phyloP scores from a whole-genome alignment of 2,113 vertebrate species.

The Sander vitreus region DNA sequence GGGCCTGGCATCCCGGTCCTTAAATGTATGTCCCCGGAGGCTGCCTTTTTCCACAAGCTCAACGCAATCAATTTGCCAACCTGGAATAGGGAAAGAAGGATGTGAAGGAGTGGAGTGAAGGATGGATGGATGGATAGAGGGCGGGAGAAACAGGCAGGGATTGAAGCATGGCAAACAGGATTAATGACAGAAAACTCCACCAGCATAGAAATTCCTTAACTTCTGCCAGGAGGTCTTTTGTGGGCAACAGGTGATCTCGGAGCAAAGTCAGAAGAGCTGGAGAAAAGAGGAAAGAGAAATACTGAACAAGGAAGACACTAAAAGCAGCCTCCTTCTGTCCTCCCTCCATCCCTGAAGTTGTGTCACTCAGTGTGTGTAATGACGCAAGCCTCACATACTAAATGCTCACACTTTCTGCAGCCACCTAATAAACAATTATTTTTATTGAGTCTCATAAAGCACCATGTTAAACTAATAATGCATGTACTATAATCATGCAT shows the following conservation, averaged over 20 bases:
- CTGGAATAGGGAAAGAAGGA: slow-evolving; percentile 32
- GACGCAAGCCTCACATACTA: not conserved
- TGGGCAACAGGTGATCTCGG: not conserved
- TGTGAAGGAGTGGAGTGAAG: slow-evolving; percentile 21
- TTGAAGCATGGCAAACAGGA: slow-evolving; percentile 55
- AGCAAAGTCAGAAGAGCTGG: slow-evolving; percentile 38
- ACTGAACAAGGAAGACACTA: slow-evolving; percentile 14
- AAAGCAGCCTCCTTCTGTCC: slow-evolving; percentile 10
- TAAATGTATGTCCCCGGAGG: slow-evolving; percentile 49
- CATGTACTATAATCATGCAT: not conserved
- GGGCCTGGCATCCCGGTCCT: slow-evolving; percentile 31
- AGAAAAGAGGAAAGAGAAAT: slow-evolving; percentile 28
- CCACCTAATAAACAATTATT: not conserved
- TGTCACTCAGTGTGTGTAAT: slow-evolving; percentile 16
- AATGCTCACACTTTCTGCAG: not conserved
- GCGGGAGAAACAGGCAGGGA: slow-evolving; percentile 16
- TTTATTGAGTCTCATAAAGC: not conserved
- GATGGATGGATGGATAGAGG: slow-evolving; percentile 30
- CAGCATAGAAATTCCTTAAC: slow-evolving; percentile 53
- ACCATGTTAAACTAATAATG: not conserved
- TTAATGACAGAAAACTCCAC: slow-evolving; percentile 57
- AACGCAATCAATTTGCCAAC: slow-evolving; percentile 60
- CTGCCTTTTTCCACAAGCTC: slow-evolving; percentile 46
- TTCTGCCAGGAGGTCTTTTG: slow-evolving; percentile 45
- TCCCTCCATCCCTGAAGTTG: not conserved